phyloP scores from a whole-genome alignment of 64 coral and sea anemone species.

The Platygyra sinensis region DNA sequence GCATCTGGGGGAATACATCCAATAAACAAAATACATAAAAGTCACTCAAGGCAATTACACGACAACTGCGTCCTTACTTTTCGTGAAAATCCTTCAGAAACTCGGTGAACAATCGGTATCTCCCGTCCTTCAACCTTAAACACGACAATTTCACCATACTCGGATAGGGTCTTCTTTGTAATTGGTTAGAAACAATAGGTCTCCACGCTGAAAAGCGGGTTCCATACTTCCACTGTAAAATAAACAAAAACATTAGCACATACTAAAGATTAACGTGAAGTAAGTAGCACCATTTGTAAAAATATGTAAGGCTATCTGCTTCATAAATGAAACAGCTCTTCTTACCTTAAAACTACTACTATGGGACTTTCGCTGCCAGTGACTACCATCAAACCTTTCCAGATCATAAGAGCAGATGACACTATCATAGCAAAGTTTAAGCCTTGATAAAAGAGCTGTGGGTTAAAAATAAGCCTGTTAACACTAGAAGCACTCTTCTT shows the following conservation, averaged over 20 bases:
- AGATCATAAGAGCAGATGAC: constrained; percentile 97
- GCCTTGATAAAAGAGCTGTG: constrained; percentile 88
- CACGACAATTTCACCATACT: constrained; percentile 98
- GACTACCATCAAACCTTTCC: constrained; percentile 98
- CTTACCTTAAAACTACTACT: constrained; percentile 93
- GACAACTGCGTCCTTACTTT: constrained; percentile 67
- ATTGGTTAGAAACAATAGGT: constrained; percentile 97
- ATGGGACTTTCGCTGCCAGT: constrained; percentile 98
- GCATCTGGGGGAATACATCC: too few species aligned
- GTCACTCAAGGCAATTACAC: not conserved
- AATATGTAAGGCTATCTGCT: not conserved
- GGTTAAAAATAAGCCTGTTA: not conserved
- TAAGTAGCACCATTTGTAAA: too few species aligned
- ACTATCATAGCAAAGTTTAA: constrained; percentile 98
- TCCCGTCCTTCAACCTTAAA: constrained; percentile 98
- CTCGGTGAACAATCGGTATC: constrained; percentile 98
- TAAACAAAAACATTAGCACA: constrained; percentile 4
- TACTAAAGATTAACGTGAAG: not conserved
- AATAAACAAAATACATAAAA: not conserved
- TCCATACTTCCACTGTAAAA: constrained; percentile 94
- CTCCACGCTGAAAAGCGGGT: constrained; percentile 97
- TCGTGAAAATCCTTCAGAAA: constrained; percentile 97
- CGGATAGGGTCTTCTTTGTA: constrained; percentile 85
- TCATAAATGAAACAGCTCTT: not conserved
- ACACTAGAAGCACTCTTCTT: constrained; percentile 1